A percentile compares a stretch with the other conserved stretches of the same genome.
phyloP scores from a whole-genome alignment of 2,113 vertebrate species.

The Passer montanus region DNA sequence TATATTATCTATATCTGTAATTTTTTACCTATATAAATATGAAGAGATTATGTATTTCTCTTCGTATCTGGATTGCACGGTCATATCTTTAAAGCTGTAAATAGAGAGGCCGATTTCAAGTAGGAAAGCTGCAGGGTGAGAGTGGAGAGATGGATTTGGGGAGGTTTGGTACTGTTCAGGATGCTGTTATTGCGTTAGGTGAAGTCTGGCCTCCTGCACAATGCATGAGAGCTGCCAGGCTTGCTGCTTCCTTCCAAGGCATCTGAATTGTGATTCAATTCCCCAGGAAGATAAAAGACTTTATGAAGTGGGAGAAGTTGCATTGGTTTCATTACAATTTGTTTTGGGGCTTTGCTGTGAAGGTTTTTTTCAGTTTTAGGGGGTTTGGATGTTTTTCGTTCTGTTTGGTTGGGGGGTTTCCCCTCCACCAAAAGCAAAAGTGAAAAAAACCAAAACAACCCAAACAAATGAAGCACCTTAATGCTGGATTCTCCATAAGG shows the following conservation, averaged over 20 bases:
- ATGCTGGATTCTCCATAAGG: background rate
- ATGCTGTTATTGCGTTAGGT: background rate
- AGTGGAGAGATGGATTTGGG: background rate
- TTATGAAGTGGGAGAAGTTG: background rate
- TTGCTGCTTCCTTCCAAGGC: background rate
- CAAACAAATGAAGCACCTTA: background rate
- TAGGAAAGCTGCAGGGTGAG: background rate
- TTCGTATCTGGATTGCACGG: background rate
- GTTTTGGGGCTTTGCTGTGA: background rate
- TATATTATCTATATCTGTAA: background rate
- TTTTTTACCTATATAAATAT: background rate
- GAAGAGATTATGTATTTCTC: background rate
- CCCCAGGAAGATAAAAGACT: background rate
- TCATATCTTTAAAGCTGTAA: background rate
- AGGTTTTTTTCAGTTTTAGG: background rate
- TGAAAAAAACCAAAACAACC: too few species aligned
- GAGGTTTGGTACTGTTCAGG: background rate
- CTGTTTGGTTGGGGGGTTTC: accelerated
- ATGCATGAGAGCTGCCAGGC: background rate
- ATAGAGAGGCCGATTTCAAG: background rate
- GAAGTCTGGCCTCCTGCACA: conserved; percentile 7
- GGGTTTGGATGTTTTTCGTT: background rate
- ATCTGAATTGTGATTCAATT: background rate
- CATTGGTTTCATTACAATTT: background rate
- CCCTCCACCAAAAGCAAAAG: background rate